A percentile compares a stretch with the other conserved stretches of the same genome.
phyloP scores from a whole-genome alignment of 1,140 invertebrate genomes.

The Homarus americanus region DNA sequence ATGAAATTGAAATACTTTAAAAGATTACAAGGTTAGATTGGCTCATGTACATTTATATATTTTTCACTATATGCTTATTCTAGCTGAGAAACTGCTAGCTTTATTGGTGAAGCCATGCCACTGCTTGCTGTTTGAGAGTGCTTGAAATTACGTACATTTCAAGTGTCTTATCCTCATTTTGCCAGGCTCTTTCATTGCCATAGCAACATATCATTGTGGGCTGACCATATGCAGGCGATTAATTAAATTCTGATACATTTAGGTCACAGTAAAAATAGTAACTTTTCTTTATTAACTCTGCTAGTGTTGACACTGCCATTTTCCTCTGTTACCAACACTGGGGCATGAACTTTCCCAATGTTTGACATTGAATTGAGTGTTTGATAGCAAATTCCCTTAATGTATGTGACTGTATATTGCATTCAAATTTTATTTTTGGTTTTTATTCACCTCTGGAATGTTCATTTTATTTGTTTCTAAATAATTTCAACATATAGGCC shows the following conservation, averaged over 20 bases:
- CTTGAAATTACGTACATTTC: slow-evolving; percentile 1
- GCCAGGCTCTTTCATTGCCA: slow-evolving; percentile 11
- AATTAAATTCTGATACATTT: slow-evolving; percentile 21
- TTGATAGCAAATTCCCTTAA: slow-evolving; percentile 61
- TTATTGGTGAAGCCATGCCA: slow-evolving; percentile 27
- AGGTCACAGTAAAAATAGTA: slow-evolving; percentile 31
- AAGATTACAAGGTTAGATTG: slow-evolving; percentile 13
- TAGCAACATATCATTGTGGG: slow-evolving; percentile 37
- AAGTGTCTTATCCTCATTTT: slow-evolving; percentile 48
- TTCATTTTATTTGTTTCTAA: slow-evolving; percentile 46
- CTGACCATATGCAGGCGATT: slow-evolving; percentile 28
- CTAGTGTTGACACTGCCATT: slow-evolving; percentile 54
- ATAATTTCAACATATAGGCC: slow-evolving; percentile 51
- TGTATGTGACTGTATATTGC: slow-evolving; percentile 67
- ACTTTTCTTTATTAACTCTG: slow-evolving; percentile 37
- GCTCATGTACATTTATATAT: slow-evolving; percentile 9
- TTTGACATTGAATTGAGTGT: slow-evolving; percentile 50
- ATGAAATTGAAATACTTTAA: slow-evolving; percentile 25
- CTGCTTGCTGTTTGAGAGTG: slow-evolving; percentile 11
- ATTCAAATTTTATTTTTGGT: slow-evolving; percentile 55
- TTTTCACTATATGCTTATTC: slow-evolving; percentile 45
- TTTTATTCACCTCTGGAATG: slow-evolving; percentile 66
- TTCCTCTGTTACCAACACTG: slow-evolving; percentile 41
- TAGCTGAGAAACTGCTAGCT: slow-evolving; percentile 30
- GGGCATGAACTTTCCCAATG: slow-evolving; percentile 56